Evolutionary conservation across 1,140 invertebrate genomes (phyloP).

Genomic region (Procambarus virginalis): DNA sequence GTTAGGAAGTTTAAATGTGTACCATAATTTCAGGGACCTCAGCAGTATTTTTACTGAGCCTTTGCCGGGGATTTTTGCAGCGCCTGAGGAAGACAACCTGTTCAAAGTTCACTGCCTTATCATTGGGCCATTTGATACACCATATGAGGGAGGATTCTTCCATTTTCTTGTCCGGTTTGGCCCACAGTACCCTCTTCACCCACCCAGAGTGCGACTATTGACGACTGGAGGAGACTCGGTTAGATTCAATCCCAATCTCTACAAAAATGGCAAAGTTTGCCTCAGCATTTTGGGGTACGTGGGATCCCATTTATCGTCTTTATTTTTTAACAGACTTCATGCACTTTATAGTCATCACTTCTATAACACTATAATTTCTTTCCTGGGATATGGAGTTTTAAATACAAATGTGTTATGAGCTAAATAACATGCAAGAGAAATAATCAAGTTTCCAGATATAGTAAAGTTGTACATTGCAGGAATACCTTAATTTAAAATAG

Average conservation of each 20-base stretch:
- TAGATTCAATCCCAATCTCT: constrained; percentile 54
- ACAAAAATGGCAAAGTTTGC: constrained; percentile 61
- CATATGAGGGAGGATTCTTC: constrained; percentile 82
- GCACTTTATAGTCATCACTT: no score
- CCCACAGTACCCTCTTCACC: constrained; percentile 52
- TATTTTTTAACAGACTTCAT: no score
- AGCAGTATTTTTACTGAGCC: constrained; percentile 78
- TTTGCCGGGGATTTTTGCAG: constrained; percentile 78
- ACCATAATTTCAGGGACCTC: constrained; percentile 75
- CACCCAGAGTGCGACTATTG: constrained; percentile 43
- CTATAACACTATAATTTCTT: no score
- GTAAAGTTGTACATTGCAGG: no score
- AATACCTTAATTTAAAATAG: no score
- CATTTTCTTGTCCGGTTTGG: constrained; percentile 78
- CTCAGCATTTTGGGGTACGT: constrained; percentile 57
- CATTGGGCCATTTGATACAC: constrained; percentile 80
- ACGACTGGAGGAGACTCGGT: constrained; percentile 47
- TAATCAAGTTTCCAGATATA: no score
- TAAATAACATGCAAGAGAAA: no score
- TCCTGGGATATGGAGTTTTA: no score
- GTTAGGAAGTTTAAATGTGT: not conserved
- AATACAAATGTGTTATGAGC: no score
- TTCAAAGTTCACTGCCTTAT: constrained; percentile 79
- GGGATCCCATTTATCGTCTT: not conserved
- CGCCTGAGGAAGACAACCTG: constrained; percentile 78